Evolutionary conservation across 2,888 invertebrate genomes (phyloP).

Genomic region (Caenorhabditis parvicauda): DNA sequence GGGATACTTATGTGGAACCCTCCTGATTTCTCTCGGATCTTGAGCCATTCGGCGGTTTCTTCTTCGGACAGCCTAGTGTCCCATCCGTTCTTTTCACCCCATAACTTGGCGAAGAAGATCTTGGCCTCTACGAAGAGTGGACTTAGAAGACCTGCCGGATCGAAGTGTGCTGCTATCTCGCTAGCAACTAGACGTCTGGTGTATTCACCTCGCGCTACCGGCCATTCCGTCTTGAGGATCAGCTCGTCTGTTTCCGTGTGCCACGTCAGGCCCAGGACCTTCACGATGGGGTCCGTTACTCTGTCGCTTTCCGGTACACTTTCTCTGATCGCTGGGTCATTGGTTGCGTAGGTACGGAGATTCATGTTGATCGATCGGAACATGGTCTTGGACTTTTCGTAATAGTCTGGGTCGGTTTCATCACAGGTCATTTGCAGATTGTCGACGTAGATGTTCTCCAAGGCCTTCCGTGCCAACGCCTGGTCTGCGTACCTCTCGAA

Average conservation of each 20-base stretch:
- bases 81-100: slow-evolving; percentile 2
- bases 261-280: slow-evolving; percentile 22
- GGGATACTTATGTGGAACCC: too few species aligned
- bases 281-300: not conserved
- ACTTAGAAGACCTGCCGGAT: slow-evolving; percentile 9
- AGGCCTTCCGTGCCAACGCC: not conserved
- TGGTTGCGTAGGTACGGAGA: not conserved
- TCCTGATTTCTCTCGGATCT: slow-evolving; percentile 6
- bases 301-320: not conserved
- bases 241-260: slow-evolving; percentile 3
- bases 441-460: slow-evolving; percentile 16
- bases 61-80: not conserved
- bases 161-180: slow-evolving; percentile 4
- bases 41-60: slow-evolving; percentile 5
- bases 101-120: slow-evolving; percentile 7
- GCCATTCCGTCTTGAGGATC: not conserved
- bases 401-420: not conserved
- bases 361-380: slow-evolving; percentile 7
- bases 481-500: not conserved
- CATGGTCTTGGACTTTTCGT: slow-evolving; percentile 6
- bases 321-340: not conserved
- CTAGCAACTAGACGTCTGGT: slow-evolving; percentile 10
- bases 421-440: slow-evolving; percentile 9
- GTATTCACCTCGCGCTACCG: not conserved
- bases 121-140: slow-evolving; percentile 12